phyloP scores from a whole-genome alignment of 2,113 vertebrate species.

The Tetrax tetrax region DNA sequence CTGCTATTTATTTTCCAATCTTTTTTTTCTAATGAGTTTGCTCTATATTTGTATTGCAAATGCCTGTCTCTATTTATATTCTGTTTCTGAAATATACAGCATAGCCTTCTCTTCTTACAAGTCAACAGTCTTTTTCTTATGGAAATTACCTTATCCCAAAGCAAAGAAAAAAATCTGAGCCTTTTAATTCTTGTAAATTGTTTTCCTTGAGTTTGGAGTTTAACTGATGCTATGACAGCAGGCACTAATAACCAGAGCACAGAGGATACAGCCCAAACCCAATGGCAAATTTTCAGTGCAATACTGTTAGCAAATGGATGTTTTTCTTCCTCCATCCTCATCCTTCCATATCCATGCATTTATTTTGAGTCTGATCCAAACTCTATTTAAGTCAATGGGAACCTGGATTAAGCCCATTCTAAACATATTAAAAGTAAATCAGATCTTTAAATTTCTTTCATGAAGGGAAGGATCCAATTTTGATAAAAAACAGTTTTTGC shows the following conservation, averaged over 20 bases:
- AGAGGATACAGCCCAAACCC: neutral
- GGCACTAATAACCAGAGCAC: neutral
- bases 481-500: neutral
- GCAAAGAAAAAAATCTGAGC: neutral
- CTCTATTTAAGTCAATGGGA: neutral
- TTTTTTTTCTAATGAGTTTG: slow-evolving; percentile 11
- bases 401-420: neutral
- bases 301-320: neutral
- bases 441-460: neutral
- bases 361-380: neutral
- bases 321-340: neutral
- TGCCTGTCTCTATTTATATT: neutral
- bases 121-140: neutral
- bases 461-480: neutral
- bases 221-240: neutral
- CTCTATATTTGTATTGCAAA: slow-evolving; percentile 17
- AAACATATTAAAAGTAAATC: neutral
- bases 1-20: slow-evolving; percentile 1
- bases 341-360: neutral
- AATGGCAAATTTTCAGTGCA: neutral
- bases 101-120: neutral
- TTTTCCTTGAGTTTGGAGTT: neutral
- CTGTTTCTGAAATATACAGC: neutral
- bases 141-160: neutral
- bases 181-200: neutral